Conservation (phyloP, 1,140 invertebrate genomes). For the Zaprionus gabonicus region DNA sequence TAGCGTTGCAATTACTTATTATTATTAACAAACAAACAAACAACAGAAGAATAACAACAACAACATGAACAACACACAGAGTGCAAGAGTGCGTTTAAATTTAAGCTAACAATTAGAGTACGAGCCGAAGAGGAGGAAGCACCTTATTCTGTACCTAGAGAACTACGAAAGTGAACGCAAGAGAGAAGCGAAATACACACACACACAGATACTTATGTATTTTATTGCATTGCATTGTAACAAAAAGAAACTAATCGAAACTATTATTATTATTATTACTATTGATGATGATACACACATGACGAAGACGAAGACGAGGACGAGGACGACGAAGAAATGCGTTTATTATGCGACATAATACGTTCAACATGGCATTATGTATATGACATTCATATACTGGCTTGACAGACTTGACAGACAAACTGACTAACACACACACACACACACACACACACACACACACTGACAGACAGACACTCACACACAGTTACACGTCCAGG, state of each 20-base stretch:
- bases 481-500: slow-evolving; percentile 47
- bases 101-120: slow-evolving; percentile 71
- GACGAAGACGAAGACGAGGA: slow-evolving; percentile 20
- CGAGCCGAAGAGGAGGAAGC: slow-evolving; percentile 54
- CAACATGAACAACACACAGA: slow-evolving; percentile 20
- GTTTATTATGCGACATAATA: slow-evolving; percentile 71
- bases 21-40: slow-evolving; percentile 44
- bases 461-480: slow-evolving; percentile 36
- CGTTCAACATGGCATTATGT: slow-evolving; percentile 67
- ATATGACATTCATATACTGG: slow-evolving; percentile 77
- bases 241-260: slow-evolving; percentile 42
- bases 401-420: slow-evolving; percentile 25
- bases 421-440: slow-evolving; percentile 35
- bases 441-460: slow-evolving; percentile 32
- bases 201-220: slow-evolving; percentile 54
- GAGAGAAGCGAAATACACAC: slow-evolving; percentile 23
- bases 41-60: slow-evolving; percentile 18
- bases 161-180: slow-evolving; percentile 33
- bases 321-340: slow-evolving; percentile 42
- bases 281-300: slow-evolving; percentile 54
- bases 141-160: slow-evolving; percentile 79
- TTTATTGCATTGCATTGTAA: slow-evolving; percentile 62
- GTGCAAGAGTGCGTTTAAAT: slow-evolving; percentile 62
- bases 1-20: slow-evolving; percentile 66
- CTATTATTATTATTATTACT: slow-evolving; percentile 63